These are phyloP conservation scores for Salminus brasiliensis DNA, from an alignment of 2,113 vertebrate genomes.

Conservation along the genomic window DNA sequence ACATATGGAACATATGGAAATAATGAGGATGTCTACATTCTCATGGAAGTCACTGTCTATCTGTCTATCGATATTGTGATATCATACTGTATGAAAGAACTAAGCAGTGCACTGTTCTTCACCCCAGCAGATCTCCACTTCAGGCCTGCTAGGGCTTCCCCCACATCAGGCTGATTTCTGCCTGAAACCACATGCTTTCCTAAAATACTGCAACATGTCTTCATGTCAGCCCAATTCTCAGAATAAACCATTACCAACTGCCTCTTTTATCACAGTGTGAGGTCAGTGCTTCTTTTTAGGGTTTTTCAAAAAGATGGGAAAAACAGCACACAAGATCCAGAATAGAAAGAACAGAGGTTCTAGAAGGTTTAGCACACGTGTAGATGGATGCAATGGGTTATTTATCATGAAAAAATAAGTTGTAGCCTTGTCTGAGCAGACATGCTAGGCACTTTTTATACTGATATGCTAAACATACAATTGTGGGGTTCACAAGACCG, in stretches of 20 bases:
- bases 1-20: too few species aligned
- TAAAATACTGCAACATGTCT: constrained; percentile 42
- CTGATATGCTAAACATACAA: too few species aligned
- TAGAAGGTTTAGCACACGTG: neutral
- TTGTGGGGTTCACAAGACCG: too few species aligned
- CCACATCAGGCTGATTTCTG: neutral
- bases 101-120: neutral
- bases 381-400: neutral
- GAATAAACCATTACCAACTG: constrained; percentile 36
- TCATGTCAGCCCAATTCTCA: constrained; percentile 26
- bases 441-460: too few species aligned
- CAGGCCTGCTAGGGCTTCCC: constrained; percentile 24
- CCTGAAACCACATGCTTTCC: constrained; percentile 29
- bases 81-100: neutral
- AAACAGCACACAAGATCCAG: constrained; percentile 15
- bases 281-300: constrained; percentile 28
- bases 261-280: constrained; percentile 27
- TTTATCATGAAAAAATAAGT: neutral
- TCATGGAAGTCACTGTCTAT: too few species aligned
- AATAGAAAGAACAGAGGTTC: neutral
- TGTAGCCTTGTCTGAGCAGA: neutral
- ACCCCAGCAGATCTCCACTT: constrained; percentile 5
- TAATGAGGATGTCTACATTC: too few species aligned
- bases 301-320: neutral
- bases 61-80: too few species aligned